Evolutionary conservation across 2,888 invertebrate genomes (phyloP), one percentile per base, ranked within the genome.

Genomic region (Chorisops tibialis): DNA sequence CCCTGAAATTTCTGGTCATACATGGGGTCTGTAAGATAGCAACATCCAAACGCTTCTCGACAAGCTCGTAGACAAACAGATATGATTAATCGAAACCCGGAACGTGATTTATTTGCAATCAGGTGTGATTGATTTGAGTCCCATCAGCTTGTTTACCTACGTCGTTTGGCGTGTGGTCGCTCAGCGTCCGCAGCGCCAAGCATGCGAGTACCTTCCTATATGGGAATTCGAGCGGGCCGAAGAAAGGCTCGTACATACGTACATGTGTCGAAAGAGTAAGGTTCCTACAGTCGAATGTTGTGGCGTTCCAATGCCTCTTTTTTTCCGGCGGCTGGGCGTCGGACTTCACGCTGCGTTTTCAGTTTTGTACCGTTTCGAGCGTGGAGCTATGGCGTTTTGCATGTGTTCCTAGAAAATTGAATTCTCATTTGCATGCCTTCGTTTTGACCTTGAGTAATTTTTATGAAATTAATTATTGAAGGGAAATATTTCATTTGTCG

Each of bases 101-200:
- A 50, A 21, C 49, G 41, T 59, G 59, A 59, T 59, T 59, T 49
- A 59, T 59, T 49, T 59, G 41, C 59, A 49, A 59, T 59, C 59
- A 50, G 49, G 41, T 59, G 50, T 59, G 59, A 59, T 59, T 59
- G 59, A 59, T 59, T 59, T 39, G 59, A 59, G 14, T 49, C 49
- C 59, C 59, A 59, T 59, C 49, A 59, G 49, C 38, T 59, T 59
- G 59, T 59, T 59, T 59, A 59, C 49, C 49, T 49, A 48, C 49
- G 49, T 49, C 50, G 49, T 59, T 38, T 59, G 59, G 48, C 47
- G 59, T 48, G 48, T 59, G 48, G 59, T 48, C 59, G 6, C 38
- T 35, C 12, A 9, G 38, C 47, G 21, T 19, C 48, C n/a, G 4
- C 12, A 3, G 24, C 6, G 21, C 37, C 3, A 19, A 52, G 21